Evolutionary conservation across 2,113 vertebrate species (phyloP), one percentile per base, ranked within the genome.

Genomic region (Ceyx melanurus): DNA sequence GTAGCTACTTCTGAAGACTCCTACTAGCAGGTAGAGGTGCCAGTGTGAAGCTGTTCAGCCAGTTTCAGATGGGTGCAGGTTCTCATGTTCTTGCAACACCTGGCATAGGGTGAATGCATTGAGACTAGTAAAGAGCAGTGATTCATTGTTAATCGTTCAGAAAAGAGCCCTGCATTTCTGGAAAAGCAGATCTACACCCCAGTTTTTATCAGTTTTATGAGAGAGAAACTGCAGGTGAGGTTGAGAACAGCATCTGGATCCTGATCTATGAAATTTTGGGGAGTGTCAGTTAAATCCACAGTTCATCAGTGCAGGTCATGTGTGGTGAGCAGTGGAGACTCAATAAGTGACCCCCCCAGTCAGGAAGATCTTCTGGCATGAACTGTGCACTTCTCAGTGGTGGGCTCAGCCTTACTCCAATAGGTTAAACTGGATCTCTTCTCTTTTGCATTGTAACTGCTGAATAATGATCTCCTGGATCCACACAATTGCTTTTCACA

Each of bases 101-200:
- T 96, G 92, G 87, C 96, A 97, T 91, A 96, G 42, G 83, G 96
- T 88, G 50, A 95, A 90, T 95, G 89, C 92, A 94, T 21, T 45
- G 91, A 94, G 81, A 96, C 94, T 95, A 91, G 90, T 93, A 93
- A 97, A 97, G 93, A 93, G 35, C 89, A 94, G 89, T 97, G 97
- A 97, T 94, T 97, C 97, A 97, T 75, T 89, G 83, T 95, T 97
- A 96, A 97, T 96, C 85, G 29, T 92, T 91, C 37, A 91, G 94
- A 74, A 90, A 88, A 88, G 73, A 91, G 82, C 57, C 37, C 50
- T 58, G 43, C 65, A 77, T 82, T 90, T 96, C 90, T 86, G 90
- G 89, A 82, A 72, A 83, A 88, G 71, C 71, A 42, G 45, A 92
- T 42, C 46, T 94, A 77, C 72, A 66, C 29, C 56, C 60, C 60